Base-by-base conservation (phyloP, 2,113 vertebrate genomes). In the Cricetomys ansorgei region DNA sequence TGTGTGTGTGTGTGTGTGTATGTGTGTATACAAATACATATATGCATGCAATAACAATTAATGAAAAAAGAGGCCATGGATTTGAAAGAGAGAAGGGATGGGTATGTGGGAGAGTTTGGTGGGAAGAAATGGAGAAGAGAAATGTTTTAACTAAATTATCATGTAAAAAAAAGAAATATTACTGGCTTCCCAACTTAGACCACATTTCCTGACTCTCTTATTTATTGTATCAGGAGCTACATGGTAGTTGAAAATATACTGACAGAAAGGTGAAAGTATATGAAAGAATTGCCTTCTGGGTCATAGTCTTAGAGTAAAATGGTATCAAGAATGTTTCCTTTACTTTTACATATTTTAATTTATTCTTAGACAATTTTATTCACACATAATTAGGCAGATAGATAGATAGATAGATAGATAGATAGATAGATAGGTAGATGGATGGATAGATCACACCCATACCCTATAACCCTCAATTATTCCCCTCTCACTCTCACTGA, bases 221-320 rank as follows among this genome's bases (percentile, higher is more conserved):
- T 3, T 13, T 79, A 5, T 64, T 85, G 9, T 16, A 34, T n/a
- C 50, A 62, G 72, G 50, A 90, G 9, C 40, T 69, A 69, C 75
- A 19, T 15, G 43, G 37, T 89, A 80, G 48, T 89, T 89, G 34
- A 72, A 57, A 95, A 53, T 1, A 50, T 59, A 53, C 34, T 87
- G 43, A 7, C 57, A 79, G 31, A 25, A 95, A 85, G 37, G 81
- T 86, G 50, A 94, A 93, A 37, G 62, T 80, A 3, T 85, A n/a
- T 77, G 31, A 23, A 85, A 94, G 40, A 92, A 45, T 65, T 77
- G 40, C 21, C 55, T 89, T 53, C 31, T 91, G 76, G n/a, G 23
- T 95, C 59, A 84, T 95, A 43, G 59, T 85, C 27, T 94, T 89
- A 23, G 48, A 67, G 40, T 73, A 83, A 93, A 77, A 21, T 64